Evolutionary conservation across 2,797 vertebrate genomes (phyloP).

Genomic region (Poecilia picta): DNA sequence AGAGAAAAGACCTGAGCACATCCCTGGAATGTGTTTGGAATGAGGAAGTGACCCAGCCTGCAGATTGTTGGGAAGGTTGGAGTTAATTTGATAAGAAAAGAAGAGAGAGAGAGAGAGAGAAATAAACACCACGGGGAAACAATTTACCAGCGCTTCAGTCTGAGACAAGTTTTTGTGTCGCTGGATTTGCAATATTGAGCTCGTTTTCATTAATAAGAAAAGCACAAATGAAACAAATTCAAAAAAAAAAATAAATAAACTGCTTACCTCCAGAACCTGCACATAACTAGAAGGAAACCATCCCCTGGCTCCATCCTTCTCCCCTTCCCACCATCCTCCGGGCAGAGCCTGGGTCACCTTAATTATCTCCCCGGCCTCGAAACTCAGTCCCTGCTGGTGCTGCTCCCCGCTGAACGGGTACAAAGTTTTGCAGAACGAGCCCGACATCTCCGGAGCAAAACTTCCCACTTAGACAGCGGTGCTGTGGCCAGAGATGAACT

Average conservation of each 20-base stretch:
- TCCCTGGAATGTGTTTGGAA: slow-evolving; percentile 71
- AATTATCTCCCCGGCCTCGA: slow-evolving; percentile 90
- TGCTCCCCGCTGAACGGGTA: slow-evolving; percentile 93
- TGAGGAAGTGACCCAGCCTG: slow-evolving; percentile 54
- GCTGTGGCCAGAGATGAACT: background rate
- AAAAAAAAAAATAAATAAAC: background rate
- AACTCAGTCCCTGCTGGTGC: slow-evolving; percentile 91
- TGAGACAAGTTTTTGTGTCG: slow-evolving; percentile 12
- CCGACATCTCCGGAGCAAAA: slow-evolving; percentile 76
- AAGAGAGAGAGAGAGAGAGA: background rate
- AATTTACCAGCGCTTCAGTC: slow-evolving; percentile 41
- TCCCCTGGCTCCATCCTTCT: slow-evolving; percentile 89
- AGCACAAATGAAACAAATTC: background rate
- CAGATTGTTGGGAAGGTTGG: slow-evolving; percentile 27
- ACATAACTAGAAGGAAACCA: slow-evolving; percentile 98
- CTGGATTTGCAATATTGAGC: slow-evolving; percentile 12
- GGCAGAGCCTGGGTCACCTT: slow-evolving; percentile 88
- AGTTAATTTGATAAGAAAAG: slow-evolving; percentile 52
- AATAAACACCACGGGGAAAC: slow-evolving; percentile 34
- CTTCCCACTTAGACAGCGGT: background rate
- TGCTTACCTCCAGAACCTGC: slow-evolving; percentile 90
- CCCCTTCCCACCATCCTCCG: slow-evolving; percentile 98
- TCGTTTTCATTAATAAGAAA: background rate
- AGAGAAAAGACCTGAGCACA: slow-evolving; percentile 58
- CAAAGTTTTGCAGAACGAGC: slow-evolving; percentile 87